Evolutionary conservation across 2,888 invertebrate species (phyloP), one percentile per base, ranked within the genome.

Genomic region (Tinea pellionella): DNA sequence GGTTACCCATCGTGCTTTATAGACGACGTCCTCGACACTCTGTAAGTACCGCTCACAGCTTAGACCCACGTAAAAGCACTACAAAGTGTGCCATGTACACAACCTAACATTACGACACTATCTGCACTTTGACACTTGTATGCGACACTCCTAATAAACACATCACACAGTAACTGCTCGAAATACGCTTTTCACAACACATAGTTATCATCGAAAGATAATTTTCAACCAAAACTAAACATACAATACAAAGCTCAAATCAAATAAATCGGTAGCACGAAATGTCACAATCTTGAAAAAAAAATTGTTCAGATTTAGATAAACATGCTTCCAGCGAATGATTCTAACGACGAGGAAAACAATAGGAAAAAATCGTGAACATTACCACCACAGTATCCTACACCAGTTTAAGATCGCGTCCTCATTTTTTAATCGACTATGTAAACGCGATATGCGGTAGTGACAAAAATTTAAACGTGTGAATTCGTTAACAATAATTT

Each of bases 1-100:
- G 93, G 80, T 94, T 94, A 73, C 94, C 94, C 94, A 94, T 94
- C 68, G 65, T 80, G 63, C 60, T n/a, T n/a, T 60, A 59, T 61
- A 62, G 37, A 62, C 59, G 32, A 8, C 24, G 53, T 6, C 47
- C 47, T 37, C 37, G 37, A 37, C 37, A 37, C 37, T 37, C 2
- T 9, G 37, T 37, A n/a, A 12, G 37, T 37, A 37, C 69, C 64
- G 63, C 42, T 58, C 4, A 43, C 62, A 61, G 51, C 62, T 41
- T n/a, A 37, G 37, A 37, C 37, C 37, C 37, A 37, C 37, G 37
- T 37, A 37, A 1, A 37, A 37, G 37, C 37, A 37, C 37, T n/a
- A n/a, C 30, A 37, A 37, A 37, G 37, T 37, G 37, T 37, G 37
- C 9, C 9, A 37, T 37, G 11, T 6, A 37, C 37, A 37, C 37